These are phyloP conservation scores for Myotis brandtii DNA, from an alignment of 2,113 vertebrate species.

Conservation along the genomic window DNA sequence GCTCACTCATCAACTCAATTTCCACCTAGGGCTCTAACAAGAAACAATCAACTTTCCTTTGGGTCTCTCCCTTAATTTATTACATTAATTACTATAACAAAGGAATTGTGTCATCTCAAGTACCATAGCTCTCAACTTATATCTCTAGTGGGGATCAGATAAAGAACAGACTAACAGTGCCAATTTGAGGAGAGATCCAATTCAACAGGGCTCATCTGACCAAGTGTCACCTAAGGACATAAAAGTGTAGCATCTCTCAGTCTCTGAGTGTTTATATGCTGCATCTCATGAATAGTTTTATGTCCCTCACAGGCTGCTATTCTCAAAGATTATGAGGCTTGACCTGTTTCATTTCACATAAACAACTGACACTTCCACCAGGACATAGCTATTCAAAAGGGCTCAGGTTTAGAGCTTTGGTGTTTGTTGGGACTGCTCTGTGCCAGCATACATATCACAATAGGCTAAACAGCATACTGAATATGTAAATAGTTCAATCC, in stretches of 20 bases:
- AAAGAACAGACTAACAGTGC: slow-evolving; percentile 51
- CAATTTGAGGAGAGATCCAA: slow-evolving; percentile 60
- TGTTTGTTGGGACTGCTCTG: neutral
- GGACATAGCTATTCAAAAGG: slow-evolving; percentile 35
- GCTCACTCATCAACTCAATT: slow-evolving; percentile 67
- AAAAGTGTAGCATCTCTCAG: slow-evolving; percentile 7
- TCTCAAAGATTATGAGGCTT: slow-evolving; percentile 58
- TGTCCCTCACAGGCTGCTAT: slow-evolving; percentile 43
- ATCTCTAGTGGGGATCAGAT: slow-evolving; percentile 60
- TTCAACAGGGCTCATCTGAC: slow-evolving; percentile 59
- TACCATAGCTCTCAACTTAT: slow-evolving; percentile 45
- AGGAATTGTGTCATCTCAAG: slow-evolving; percentile 71
- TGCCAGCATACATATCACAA: slow-evolving; percentile 3
- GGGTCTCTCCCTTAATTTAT: slow-evolving; percentile 71
- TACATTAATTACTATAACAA: slow-evolving; percentile 78
- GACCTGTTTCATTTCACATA: slow-evolving; percentile 50
- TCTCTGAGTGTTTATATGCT: slow-evolving; percentile 6
- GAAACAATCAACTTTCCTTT: slow-evolving; percentile 75
- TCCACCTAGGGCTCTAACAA: slow-evolving; percentile 56
- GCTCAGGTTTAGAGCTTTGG: slow-evolving; percentile 17
- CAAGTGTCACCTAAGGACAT: slow-evolving; percentile 57
- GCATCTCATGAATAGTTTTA: slow-evolving; percentile 61
- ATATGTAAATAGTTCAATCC: slow-evolving; percentile 48
- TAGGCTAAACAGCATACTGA: neutral
- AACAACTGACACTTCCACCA: slow-evolving; percentile 57